These are phyloP conservation scores for Calliopsis andreniformis DNA, from an alignment of 1,140 invertebrate species.

Conservation along the genomic window DNA sequence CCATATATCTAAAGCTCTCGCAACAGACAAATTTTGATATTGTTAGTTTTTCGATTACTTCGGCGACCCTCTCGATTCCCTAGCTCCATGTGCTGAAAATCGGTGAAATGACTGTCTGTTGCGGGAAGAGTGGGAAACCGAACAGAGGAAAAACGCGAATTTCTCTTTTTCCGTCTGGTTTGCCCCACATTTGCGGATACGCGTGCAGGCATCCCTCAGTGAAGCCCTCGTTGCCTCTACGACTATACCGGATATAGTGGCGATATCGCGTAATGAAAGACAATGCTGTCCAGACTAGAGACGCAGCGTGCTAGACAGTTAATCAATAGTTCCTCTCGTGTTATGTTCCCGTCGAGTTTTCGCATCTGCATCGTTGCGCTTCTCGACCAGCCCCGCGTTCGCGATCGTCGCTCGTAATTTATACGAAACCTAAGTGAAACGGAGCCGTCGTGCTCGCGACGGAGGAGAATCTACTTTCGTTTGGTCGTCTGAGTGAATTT, in stretches of 20 bases:
- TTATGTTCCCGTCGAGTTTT: slow-evolving; percentile 54
- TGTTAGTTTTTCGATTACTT: no score
- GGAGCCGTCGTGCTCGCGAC: not conserved
- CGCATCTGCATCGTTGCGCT: slow-evolving; percentile 21
- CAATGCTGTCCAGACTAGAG: slow-evolving; percentile 66
- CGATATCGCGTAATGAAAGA: slow-evolving; percentile 67
- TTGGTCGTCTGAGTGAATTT: no score
- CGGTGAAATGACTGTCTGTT: not conserved
- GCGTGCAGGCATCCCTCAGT: not conserved
- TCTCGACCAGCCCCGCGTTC: not conserved
- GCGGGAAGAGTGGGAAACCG: no score
- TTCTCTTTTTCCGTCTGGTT: slow-evolving; percentile 39
- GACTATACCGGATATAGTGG: slow-evolving; percentile 26
- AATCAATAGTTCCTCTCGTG: slow-evolving; percentile 71
- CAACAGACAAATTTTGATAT: no score
- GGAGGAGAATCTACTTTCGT: not conserved
- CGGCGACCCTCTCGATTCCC: no score
- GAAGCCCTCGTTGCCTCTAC: not conserved
- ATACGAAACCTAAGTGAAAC: not conserved
- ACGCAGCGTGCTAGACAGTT: slow-evolving; percentile 67
- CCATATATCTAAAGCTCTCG: no score
- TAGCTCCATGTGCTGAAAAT: not conserved
- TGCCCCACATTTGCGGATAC: slow-evolving; percentile 20
- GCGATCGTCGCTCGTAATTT: slow-evolving; percentile 11
- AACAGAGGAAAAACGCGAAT: slow-evolving; percentile 21